A percentile compares a stretch with the other conserved stretches of the same genome.
Evolutionary conservation across 2,888 invertebrate genomes (phyloP).

Genomic region (Priocnemis perturbator): DNA sequence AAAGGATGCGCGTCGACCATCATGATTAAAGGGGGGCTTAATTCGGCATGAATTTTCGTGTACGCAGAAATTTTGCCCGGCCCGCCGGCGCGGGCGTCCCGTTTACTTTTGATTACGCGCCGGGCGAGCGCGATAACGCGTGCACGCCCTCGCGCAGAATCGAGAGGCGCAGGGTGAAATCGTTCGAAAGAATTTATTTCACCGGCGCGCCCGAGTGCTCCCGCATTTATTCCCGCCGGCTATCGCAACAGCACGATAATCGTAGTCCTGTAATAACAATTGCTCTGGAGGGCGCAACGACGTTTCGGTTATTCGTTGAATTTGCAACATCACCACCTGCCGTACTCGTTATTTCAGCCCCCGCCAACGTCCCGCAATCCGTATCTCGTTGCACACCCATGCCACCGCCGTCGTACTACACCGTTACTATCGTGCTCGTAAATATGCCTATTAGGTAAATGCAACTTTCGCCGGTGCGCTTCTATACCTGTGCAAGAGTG

Average conservation of each 20-base stretch:
- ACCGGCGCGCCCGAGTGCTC: slow-evolving; percentile 32
- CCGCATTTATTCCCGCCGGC: slow-evolving; percentile 43
- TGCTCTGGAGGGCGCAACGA: slow-evolving; percentile 41
- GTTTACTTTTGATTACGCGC: slow-evolving; percentile 53
- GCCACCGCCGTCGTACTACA: neutral
- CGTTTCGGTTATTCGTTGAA: slow-evolving; percentile 52
- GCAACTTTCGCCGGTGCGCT: neutral
- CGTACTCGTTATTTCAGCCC: slow-evolving; percentile 40
- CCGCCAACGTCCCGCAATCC: slow-evolving; percentile 7
- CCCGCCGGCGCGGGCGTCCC: neutral
- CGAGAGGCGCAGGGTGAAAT: slow-evolving; percentile 42
- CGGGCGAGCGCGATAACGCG: slow-evolving; percentile 39
- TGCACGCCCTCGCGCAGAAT: neutral
- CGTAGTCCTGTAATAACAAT: slow-evolving; percentile 57
- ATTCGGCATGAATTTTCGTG: slow-evolving; percentile 40
- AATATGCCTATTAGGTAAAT: slow-evolving; percentile 17
- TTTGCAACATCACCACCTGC: slow-evolving; percentile 51
- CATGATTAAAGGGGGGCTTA: slow-evolving; percentile 57
- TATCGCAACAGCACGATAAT: slow-evolving; percentile 52
- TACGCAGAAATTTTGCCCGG: slow-evolving; percentile 39
- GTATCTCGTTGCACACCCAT: neutral
- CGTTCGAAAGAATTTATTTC: slow-evolving; percentile 57
- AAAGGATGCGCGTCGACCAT: slow-evolving; percentile 34
- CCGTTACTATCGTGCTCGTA: slow-evolving; percentile 27
- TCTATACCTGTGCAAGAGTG: neutral